These are phyloP conservation scores for Omphaloscelis lunosa DNA, from an alignment of 2,888 invertebrate genomes.

Conservation along the genomic window DNA sequence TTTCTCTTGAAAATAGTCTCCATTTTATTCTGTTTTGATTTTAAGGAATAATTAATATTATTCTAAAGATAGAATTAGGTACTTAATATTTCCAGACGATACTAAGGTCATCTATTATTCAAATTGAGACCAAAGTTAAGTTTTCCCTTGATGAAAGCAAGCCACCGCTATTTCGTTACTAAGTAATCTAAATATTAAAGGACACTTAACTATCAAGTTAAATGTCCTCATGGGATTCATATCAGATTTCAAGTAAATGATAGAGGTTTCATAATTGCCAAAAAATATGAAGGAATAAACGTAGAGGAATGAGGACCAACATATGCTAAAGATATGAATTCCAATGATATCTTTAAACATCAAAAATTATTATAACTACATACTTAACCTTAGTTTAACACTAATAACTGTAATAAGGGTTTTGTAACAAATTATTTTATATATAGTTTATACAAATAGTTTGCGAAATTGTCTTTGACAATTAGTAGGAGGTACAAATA, in stretches of 20 bases:
- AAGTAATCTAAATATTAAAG: conserved; percentile 18
- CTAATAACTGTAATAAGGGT: conserved; percentile 50
- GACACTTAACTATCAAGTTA: conserved; percentile 14
- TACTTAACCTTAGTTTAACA: conserved; percentile 62
- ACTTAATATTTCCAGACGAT: conserved; percentile 2
- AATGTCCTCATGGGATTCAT: conserved; percentile 8
- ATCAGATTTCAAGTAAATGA: neutral
- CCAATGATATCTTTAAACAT: conserved; percentile 61
- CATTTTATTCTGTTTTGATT: neutral
- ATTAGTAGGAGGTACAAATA: conserved; percentile 10
- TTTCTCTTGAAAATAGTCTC: neutral
- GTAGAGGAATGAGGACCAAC: conserved; percentile 8
- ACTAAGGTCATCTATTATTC: conserved; percentile 9
- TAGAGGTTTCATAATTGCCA: neutral
- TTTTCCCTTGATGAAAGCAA: conserved; percentile 8
- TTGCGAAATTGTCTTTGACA: conserved; percentile 27
- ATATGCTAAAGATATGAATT: conserved; percentile 63
- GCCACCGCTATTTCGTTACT: conserved; percentile 17
- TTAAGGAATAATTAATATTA: neutral
- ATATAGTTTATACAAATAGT: conserved; percentile 26
- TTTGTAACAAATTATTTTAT: conserved; percentile 30
- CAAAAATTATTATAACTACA: conserved; percentile 58
- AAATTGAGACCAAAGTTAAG: conserved; percentile 19
- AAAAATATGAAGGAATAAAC: conserved; percentile 9
- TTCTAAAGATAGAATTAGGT: conserved; percentile 17